Conservation (phyloP, 2,797 vertebrate species). For the Erpetoichthys calabaricus region DNA sequence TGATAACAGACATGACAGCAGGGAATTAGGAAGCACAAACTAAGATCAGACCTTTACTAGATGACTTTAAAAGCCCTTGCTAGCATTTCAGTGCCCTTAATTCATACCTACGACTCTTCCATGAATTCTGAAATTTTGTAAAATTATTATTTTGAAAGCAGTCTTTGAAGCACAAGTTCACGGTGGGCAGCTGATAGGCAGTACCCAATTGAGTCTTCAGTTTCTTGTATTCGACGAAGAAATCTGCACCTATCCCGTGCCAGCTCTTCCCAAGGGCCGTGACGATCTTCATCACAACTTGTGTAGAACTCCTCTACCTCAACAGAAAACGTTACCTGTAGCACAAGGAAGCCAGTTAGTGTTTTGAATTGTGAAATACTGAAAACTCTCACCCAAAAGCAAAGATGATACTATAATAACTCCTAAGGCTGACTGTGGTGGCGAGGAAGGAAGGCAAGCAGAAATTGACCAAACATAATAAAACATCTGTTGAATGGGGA, state of each 20-base stretch:
- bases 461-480: no score
- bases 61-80: no score
- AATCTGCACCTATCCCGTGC: slow-evolving; percentile 79
- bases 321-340: slow-evolving; percentile 80
- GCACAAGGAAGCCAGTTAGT: background rate
- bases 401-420: background rate
- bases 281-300: slow-evolving; percentile 70
- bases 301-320: slow-evolving; percentile 75
- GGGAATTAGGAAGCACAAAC: no score
- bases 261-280: slow-evolving; percentile 82
- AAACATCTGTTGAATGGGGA: no score
- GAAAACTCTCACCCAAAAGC: background rate
- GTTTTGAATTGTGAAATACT: slow-evolving; percentile 24
- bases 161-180: slow-evolving; percentile 39
- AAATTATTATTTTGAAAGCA: slow-evolving; percentile 33
- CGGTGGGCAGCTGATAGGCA: slow-evolving; percentile 64
- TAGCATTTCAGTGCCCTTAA: no score
- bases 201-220: slow-evolving; percentile 65
- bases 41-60: no score
- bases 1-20: no score
- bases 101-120: no score
- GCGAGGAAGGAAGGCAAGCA: no score
- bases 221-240: slow-evolving; percentile 72
- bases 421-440: background rate
- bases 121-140: background rate